phyloP scores from a whole-genome alignment of 2,888 invertebrate genomes.

The Synanthedon andrenaeformis region DNA sequence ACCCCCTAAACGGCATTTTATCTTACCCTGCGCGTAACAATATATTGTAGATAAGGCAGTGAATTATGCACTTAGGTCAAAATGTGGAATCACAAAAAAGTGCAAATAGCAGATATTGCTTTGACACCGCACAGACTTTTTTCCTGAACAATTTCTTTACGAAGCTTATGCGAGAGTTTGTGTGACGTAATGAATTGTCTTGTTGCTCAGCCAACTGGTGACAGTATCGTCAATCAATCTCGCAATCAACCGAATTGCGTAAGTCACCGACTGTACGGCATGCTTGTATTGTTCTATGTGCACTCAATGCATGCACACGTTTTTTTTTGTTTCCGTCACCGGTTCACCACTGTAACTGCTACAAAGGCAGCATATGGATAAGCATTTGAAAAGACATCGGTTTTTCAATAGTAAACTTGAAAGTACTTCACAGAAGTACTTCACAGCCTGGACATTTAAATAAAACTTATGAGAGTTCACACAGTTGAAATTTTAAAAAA shows the following conservation, averaged over 20 bases:
- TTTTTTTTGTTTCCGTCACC: conserved; percentile 20
- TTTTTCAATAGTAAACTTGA: conserved; percentile 2
- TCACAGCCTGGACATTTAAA: no score
- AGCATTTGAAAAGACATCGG: conserved; percentile 2
- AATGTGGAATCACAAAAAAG: no score
- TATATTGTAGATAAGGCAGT: no score
- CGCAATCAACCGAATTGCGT: conserved; percentile 93
- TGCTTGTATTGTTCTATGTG: conserved; percentile 46
- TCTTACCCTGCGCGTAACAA: no score
- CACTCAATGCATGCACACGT: conserved; percentile 50
- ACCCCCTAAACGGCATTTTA: no score
- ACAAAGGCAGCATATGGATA: not conserved
- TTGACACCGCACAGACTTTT: no score
- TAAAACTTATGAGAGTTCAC: no score
- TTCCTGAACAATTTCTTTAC: no score
- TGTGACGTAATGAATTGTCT: conserved; percentile 64
- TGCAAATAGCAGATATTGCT: no score
- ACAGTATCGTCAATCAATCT: conserved; percentile 93
- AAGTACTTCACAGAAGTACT: no score
- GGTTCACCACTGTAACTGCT: not conserved
- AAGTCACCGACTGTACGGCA: conserved; percentile 73
- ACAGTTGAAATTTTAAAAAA: no score
- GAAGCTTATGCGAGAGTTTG: conserved; percentile 51
- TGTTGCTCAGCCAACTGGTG: conserved; percentile 88
- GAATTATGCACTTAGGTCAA: no score